Conservation (phyloP, 1,140 invertebrate species). For the Magallana ariakensis region DNA sequence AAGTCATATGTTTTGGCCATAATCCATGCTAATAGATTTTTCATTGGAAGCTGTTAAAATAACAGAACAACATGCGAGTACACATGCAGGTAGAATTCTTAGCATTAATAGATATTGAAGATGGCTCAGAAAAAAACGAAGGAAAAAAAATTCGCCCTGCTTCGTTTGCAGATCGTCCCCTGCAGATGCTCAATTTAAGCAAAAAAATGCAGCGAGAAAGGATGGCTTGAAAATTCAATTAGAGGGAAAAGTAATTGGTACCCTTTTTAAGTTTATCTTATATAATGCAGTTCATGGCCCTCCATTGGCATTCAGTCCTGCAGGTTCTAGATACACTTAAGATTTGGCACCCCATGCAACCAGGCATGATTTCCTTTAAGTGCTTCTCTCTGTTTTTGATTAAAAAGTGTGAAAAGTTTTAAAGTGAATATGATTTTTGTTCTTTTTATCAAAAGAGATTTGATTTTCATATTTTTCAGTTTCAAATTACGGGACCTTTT, state of each 20-base stretch:
- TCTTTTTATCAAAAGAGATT: no score
- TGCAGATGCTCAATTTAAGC: neutral
- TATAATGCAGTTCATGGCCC: conserved; percentile 30
- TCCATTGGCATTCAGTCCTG: conserved; percentile 24
- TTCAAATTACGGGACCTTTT: no score
- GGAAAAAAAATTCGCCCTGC: neutral
- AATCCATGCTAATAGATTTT: neutral
- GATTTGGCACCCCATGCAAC: neutral
- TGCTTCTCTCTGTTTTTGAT: neutral
- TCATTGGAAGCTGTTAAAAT: neutral
- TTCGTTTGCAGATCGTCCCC: neutral
- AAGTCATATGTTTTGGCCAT: neutral
- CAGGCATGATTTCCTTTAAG: neutral
- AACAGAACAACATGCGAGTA: neutral
- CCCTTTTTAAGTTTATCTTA: conserved; percentile 16
- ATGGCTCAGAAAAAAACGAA: neutral
- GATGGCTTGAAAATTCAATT: conserved; percentile 27
- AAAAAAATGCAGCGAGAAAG: neutral
- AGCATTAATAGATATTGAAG: neutral
- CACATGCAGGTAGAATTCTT: neutral
- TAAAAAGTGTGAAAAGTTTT: neutral
- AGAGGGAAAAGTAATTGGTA: conserved; percentile 11
- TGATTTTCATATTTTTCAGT: no score
- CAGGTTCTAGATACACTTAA: neutral
- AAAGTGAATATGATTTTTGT: neutral